Percentiles rank a stretch among this genome's conserved stretches.
These are phyloP conservation scores for Auanema sp. DNA, from an alignment of 2,888 invertebrate genomes.

Conservation along the genomic window DNA sequence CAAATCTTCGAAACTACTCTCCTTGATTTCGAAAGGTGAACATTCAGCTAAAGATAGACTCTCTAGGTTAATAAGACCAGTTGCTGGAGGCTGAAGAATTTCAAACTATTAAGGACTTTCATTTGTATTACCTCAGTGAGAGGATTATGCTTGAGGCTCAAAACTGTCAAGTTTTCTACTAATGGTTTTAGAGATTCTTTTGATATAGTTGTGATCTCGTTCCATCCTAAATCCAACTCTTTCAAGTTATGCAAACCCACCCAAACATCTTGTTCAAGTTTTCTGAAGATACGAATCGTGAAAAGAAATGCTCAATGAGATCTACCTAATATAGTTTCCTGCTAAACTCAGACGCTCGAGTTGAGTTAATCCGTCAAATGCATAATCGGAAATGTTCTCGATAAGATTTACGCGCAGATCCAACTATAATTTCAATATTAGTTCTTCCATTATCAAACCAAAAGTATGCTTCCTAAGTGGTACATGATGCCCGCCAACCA, in stretches of 20 bases:
- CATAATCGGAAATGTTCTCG: constrained; percentile 76
- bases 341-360: constrained; percentile 83
- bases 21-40: constrained; percentile 33
- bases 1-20: constrained; percentile 38
- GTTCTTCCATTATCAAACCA: too few relatives aligned
- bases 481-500: too few relatives aligned
- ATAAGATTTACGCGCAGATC: constrained; percentile 83
- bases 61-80: constrained; percentile 33
- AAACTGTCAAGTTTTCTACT: constrained; percentile 27
- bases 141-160: constrained; percentile 51
- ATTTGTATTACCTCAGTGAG: constrained; percentile 19
- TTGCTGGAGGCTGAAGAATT: constrained; percentile 22
- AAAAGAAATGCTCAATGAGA: not conserved
- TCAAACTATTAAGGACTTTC: not conserved
- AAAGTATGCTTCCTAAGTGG: too few relatives aligned
- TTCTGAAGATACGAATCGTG: constrained; percentile 19
- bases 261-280: constrained; percentile 79
- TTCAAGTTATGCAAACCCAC: constrained; percentile 81
- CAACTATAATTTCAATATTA: constrained; percentile 68
- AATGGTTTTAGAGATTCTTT: constrained; percentile 42
- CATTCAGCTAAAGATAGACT: constrained; percentile 41
- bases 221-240: constrained; percentile 80
- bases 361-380: constrained; percentile 81
- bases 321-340: constrained; percentile 54
- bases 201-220: constrained; percentile 51